Conservation (phyloP, 2,113 vertebrate species). For the Chaetops frenatus region DNA sequence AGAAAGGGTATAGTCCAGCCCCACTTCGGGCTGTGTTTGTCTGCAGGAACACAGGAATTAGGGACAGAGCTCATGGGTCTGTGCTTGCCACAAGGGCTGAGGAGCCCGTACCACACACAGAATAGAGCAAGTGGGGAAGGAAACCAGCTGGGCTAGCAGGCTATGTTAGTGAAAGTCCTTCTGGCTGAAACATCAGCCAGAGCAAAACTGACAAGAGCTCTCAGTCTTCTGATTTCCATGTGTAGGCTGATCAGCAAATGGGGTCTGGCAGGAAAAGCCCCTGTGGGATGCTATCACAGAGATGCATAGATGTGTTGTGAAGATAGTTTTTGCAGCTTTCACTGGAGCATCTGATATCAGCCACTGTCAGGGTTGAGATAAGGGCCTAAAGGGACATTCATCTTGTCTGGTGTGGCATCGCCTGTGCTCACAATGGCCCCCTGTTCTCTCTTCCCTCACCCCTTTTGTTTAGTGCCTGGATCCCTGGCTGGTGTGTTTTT, state of each 20-base stretch:
- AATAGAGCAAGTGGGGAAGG: neutral
- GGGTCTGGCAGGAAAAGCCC: neutral
- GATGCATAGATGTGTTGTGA: neutral
- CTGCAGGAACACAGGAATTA: neutral
- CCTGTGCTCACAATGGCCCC: neutral
- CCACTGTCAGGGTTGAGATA: neutral
- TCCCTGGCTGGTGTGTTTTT: neutral
- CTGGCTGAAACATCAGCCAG: neutral
- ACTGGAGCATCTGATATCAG: constrained; percentile 3
- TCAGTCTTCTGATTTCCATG: neutral
- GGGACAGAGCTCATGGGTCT: neutral
- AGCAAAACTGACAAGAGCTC: neutral
- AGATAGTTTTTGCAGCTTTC: neutral
- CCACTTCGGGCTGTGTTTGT: neutral
- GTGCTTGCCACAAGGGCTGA: neutral
- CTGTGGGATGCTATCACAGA: neutral
- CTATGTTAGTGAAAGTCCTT: neutral
- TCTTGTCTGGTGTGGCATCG: neutral
- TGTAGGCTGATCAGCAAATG: neutral
- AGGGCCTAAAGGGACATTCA: neutral
- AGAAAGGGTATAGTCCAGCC: neutral
- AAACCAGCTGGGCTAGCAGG: neutral
- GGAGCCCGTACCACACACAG: neutral
- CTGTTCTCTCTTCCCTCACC: neutral
- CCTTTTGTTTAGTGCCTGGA: neutral